These are phyloP conservation scores for Solenopsis invicta DNA, from an alignment of 1,140 invertebrate genomes.

Conservation along the genomic window DNA sequence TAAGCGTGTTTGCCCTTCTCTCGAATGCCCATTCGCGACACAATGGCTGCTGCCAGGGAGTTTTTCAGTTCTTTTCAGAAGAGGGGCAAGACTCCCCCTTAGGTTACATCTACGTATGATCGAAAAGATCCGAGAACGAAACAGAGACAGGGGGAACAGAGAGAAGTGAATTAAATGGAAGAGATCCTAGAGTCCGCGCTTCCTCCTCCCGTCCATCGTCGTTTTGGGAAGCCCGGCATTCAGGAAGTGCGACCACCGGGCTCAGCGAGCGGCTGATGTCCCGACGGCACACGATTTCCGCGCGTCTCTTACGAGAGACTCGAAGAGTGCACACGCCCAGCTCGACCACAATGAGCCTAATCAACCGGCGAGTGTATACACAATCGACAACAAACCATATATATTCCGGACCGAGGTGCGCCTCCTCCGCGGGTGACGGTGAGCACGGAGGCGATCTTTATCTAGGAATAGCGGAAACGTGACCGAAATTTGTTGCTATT, in stretches of 20 bases:
- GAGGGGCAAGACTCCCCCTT: neutral
- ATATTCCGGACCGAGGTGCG: constrained; percentile 63
- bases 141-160: neutral
- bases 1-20: constrained; percentile 87
- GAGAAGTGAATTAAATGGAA: constrained; percentile 34
- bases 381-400: constrained; percentile 83
- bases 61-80: constrained; percentile 81
- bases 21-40: constrained; percentile 84
- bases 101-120: neutral
- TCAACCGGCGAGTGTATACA: constrained; percentile 83
- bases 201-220: constrained; percentile 18
- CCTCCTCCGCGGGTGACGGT: constrained; percentile 46
- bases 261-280: constrained; percentile 24
- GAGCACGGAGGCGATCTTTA: constrained; percentile 73
- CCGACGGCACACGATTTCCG: constrained; percentile 46
- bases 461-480: constrained; percentile 60
- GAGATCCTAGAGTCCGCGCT: constrained; percentile 11
- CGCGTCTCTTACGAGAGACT: constrained; percentile 34
- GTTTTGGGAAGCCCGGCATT: constrained; percentile 26
- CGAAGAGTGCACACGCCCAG: constrained; percentile 78
- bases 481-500: constrained; percentile 30
- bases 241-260: constrained; percentile 62
- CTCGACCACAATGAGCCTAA: constrained; percentile 84
- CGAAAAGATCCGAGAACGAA: neutral
- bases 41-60: constrained; percentile 82